Base-by-base conservation (phyloP, 1,140 invertebrate species). In the Sarcophaga bullata region DNA sequence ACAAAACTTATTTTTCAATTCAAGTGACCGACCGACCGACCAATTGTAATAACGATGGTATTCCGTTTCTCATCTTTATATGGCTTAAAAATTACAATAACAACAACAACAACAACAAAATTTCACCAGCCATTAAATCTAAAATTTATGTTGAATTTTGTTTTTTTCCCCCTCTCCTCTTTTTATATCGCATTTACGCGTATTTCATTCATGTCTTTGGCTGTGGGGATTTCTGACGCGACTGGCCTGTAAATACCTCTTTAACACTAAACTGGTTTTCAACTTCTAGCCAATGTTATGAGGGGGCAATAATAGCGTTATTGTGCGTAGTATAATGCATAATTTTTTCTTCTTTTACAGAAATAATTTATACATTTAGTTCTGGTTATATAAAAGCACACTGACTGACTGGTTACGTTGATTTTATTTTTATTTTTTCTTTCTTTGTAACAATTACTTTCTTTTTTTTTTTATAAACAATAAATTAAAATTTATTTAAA, bases 281-380 rank as follows among this genome's bases (percentile, higher is more conserved):
- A 13, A 58, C 54, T 58, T 58, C 54, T 58, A 58, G 54, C 54
- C 54, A 58, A 58, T 37, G 54, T 58, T 58, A n/a, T 58, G 54
- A n/a, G 54, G 11, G 4, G 25, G 15, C n/a, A 58, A 58, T 58
- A 58, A 58, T 37, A 58, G 54, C n/a, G 54, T 58, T 58, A 10
- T 52, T 52, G 8, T 52, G 25, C 25, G 25, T 37, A 37, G 25
- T 37, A 37, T 2, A 37, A 1, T 37, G 25, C 25, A 37, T 37
- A 37, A 37, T 37, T 37, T 37, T 37, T 37, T 37, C 25, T 37
- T 37, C 4, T 37, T 37, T 37, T 4, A 37, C 25, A 2, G 25
- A 37, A 37, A 37, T 37, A 37, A 37, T 37, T 37, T 37, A 37
- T 37, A 37, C n/a, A 37, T 37, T 37, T 37, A 37, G 25, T 37